Base-by-base conservation (phyloP, 2,113 vertebrate species). In the Ondatra zibethicus region DNA sequence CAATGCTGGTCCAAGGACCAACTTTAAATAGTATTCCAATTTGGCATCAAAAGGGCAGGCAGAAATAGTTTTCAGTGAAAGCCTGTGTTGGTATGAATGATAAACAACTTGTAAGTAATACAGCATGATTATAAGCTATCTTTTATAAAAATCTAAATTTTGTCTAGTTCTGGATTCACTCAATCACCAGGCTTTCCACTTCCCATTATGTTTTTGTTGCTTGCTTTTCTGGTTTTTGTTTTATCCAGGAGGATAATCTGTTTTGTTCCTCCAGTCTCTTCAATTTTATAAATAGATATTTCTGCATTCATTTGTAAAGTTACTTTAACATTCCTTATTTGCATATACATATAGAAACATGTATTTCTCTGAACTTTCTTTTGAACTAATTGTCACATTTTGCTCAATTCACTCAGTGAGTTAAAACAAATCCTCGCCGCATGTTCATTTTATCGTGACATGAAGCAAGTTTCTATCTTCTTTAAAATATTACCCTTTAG, bases 261-360 rank as follows among this genome's bases (percentile, higher is more conserved):
- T 90, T 91, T 91, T 17, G 3, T 7, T 90, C 39, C 36, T 78
- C 39, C 5, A 81, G 36, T 68, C 36, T 88, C 31, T 70, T 27
- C 14, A 7, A 85, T 16, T 81, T 1, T 47, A 65, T 81, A 91
- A 89, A 66, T 16, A 81, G 7, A 3, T 33, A 85, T 14, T n/a
- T 94, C 72, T 76, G 17, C 39, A n/a, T 72, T 91, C 61, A 92
- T 91, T 93, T 96, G 39, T 75, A 88, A 93, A 85, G 76, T 92
- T 1, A 89, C 50, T 55, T 36, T 50, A 94, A 11, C 27, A 76
- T 76, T 80, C 2, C 4, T 68, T 77, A 82, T 73, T 58, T 63
- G 11, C 33, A 78, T 63, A 78, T 23, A 25, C 13, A 66, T 47
- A 7, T 42, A 50, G 45, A 61, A 75, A 55, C 31, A 55, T 8